These are phyloP conservation scores for Macaca mulatta DNA, from an alignment of 2,113 vertebrate species.

Conservation along the genomic window DNA sequence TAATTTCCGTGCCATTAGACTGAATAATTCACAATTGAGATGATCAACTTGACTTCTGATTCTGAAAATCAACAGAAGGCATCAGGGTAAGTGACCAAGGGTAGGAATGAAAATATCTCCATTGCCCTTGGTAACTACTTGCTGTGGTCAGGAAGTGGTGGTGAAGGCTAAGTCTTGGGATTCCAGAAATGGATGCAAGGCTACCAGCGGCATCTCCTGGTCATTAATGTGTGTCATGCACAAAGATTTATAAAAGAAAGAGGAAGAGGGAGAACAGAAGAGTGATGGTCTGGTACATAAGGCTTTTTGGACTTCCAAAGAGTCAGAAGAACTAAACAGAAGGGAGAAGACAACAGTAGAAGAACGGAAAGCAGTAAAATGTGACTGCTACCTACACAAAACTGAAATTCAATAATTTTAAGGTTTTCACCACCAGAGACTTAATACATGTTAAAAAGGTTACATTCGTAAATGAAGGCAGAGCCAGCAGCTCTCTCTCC, in stretches of 20 bases:
- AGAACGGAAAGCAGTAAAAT: not conserved
- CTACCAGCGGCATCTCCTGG: not conserved
- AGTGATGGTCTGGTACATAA: rapidly evolving
- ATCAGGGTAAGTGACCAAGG: not conserved
- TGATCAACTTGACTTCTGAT: not conserved
- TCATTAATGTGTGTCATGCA: not conserved
- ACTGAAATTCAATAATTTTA: not conserved
- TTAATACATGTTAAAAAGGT: not conserved
- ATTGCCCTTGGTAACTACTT: not conserved
- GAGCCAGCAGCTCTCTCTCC: rapidly evolving
- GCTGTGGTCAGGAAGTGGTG: not conserved
- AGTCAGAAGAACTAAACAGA: not conserved
- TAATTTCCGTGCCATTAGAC: slow-evolving; percentile 55
- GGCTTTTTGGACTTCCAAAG: not conserved
- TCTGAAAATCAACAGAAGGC: not conserved
- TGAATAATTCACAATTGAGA: slow-evolving; percentile 10
- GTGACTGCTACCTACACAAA: not conserved
- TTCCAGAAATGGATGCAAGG: not conserved
- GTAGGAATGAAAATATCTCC: not conserved
- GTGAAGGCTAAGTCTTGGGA: not conserved
- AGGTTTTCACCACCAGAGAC: not conserved
- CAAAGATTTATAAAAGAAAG: not conserved
- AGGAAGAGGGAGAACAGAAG: not conserved
- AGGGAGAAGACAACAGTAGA: not conserved
- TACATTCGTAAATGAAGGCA: not conserved